phyloP scores from a whole-genome alignment of 1,140 invertebrate genomes.

The Bombyx mandarina region DNA sequence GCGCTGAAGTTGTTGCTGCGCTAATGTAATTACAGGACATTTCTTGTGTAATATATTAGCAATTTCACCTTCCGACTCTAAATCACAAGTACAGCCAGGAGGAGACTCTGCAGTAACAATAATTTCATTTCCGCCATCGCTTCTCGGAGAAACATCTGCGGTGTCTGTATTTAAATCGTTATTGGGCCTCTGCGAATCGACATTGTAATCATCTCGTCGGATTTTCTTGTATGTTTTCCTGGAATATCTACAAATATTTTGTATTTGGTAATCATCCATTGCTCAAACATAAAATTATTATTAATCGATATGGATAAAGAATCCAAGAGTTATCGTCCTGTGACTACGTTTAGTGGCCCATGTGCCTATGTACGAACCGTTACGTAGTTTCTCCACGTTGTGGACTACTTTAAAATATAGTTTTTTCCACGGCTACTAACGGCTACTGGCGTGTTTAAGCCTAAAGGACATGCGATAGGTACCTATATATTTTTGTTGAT shows the following conservation, averaged over 20 bases:
- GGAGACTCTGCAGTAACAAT: slow-evolving; percentile 12
- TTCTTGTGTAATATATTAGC: slow-evolving; percentile 56
- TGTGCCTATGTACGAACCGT: too few relatives aligned
- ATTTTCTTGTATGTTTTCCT: slow-evolving; percentile 32
- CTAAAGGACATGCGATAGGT: too few relatives aligned
- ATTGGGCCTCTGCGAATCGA: slow-evolving; percentile 9
- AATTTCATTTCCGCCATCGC: slow-evolving; percentile 18
- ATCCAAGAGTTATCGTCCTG: too few relatives aligned
- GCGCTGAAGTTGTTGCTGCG: slow-evolving; percentile 48
- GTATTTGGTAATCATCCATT: slow-evolving; percentile 22
- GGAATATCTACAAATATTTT: slow-evolving; percentile 30
- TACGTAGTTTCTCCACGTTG: too few relatives aligned
- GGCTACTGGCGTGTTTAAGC: too few relatives aligned
- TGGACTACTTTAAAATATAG: too few relatives aligned
- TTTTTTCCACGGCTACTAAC: too few relatives aligned
- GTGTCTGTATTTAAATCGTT: slow-evolving; percentile 20
- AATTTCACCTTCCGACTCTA: slow-evolving; percentile 44
- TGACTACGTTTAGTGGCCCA: too few relatives aligned
- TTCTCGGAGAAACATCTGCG: slow-evolving; percentile 27
- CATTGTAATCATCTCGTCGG: slow-evolving; percentile 14
- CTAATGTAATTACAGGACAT: slow-evolving; percentile 54
- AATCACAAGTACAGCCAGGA: slow-evolving; percentile 40
- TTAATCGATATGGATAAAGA: too few relatives aligned
- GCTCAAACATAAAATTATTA: too few relatives aligned
- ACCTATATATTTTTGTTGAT: too few relatives aligned